Conservation (phyloP, 2,797 vertebrate genomes). For the Pipistrellus kuhlii region DNA sequence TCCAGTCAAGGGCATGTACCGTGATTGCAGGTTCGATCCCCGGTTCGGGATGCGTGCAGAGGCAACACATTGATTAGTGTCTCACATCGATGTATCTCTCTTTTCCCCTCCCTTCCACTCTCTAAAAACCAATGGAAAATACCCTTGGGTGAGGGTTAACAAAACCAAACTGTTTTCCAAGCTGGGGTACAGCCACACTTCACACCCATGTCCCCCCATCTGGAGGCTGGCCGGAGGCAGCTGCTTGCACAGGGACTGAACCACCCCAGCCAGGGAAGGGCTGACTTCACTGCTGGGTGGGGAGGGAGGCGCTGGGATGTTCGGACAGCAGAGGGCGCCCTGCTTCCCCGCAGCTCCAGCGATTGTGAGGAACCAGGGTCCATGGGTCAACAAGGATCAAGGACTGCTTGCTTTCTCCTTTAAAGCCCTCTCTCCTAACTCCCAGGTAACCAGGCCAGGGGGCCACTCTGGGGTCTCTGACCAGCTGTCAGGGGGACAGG, state of each 20-base stretch:
- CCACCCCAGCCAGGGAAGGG: neutral
- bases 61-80: too few species aligned
- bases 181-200: fast-evolving
- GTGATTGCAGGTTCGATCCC: too few species aligned
- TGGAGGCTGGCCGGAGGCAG: neutral
- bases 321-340: too few species aligned
- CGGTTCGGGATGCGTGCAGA: too few species aligned
- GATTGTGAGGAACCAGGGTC: fast-evolving
- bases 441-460: neutral
- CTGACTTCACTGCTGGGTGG: fast-evolving
- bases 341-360: fast-evolving
- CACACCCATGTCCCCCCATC: fast-evolving
- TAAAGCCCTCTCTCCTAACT: neutral
- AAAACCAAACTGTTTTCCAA: neutral
- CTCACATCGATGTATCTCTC: too few species aligned
- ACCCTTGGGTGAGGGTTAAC: too few species aligned
- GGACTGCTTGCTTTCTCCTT: neutral
- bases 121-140: neutral
- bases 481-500: neutral
- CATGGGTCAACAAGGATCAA: fast-evolving
- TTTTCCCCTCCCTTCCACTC: neutral
- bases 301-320: neutral
- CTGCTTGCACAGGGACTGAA: too few species aligned
- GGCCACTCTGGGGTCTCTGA: neutral
- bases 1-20: too few species aligned